phyloP scores from a whole-genome alignment of 2,888 invertebrate species.

The Andrena praecox region DNA sequence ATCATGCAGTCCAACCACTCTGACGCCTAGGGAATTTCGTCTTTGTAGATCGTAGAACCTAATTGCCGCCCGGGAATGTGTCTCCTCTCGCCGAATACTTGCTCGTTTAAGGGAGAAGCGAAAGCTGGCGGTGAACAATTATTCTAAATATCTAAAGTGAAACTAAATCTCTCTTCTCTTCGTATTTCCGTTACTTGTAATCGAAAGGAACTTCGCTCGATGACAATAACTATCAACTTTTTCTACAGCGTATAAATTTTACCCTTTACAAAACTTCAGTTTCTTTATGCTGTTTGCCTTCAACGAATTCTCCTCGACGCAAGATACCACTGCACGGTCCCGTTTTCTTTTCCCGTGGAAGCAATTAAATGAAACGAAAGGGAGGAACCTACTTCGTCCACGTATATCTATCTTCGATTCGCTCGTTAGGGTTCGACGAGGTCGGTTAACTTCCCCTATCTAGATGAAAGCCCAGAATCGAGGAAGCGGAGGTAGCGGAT shows the following conservation, averaged over 20 bases:
- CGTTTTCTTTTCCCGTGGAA: not conserved
- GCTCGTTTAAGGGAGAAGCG: not conserved
- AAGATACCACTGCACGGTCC: slow-evolving; percentile 9
- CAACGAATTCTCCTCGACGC: not conserved
- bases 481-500: not conserved
- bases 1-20: slow-evolving; percentile 15
- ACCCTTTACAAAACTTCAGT: not conserved
- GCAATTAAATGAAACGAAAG: not conserved
- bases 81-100: not conserved
- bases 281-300: not conserved
- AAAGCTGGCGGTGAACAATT: not conserved
- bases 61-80: too few relatives aligned
- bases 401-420: not conserved
- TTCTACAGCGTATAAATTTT: not conserved
- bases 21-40: not conserved
- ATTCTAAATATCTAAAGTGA: not conserved
- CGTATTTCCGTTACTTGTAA: not conserved
- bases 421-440: not conserved
- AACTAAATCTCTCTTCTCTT: not conserved
- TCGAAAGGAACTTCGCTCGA: not conserved
- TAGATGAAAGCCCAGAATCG: not conserved
- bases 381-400: not conserved
- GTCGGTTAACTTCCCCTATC: too few relatives aligned
- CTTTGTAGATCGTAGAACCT: too few relatives aligned
- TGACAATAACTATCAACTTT: slow-evolving; percentile 29